Conservation (phyloP, 2,888 invertebrate species). For the Cryptops parisi region DNA sequence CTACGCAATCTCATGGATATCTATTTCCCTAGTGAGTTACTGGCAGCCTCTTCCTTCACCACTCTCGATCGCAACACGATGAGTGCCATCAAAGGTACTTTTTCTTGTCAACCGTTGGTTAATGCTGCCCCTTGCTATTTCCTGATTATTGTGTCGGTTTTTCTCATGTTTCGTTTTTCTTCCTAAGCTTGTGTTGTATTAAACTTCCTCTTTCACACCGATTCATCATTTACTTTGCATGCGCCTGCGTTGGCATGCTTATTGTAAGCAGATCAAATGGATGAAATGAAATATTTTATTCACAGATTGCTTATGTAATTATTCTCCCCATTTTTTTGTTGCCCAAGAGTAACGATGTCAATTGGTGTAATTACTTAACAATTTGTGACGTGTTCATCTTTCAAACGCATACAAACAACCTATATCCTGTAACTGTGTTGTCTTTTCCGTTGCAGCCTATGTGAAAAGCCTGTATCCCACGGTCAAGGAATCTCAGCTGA, state of each 20-base stretch:
- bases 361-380: no score
- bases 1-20: constrained; percentile 5
- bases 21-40: neutral
- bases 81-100: neutral
- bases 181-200: no score
- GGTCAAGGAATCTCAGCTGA: constrained; percentile 1
- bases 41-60: neutral
- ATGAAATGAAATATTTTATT: no score
- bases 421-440: neutral
- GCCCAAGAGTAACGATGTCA: no score
- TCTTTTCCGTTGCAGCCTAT: neutral
- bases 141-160: neutral
- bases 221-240: no score
- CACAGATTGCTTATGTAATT: no score
- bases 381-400: no score
- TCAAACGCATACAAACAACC: no score
- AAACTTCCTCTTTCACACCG: neutral
- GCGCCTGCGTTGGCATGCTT: no score
- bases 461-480: neutral
- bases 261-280: no score
- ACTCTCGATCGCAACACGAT: neutral
- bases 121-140: neutral
- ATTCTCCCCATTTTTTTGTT: no score
- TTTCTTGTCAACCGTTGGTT: neutral
- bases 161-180: neutral